A percentile compares a stretch with the other conserved stretches of the same genome.
phyloP scores from a whole-genome alignment of 2,797 vertebrate genomes.

The Taenioides sp. region DNA sequence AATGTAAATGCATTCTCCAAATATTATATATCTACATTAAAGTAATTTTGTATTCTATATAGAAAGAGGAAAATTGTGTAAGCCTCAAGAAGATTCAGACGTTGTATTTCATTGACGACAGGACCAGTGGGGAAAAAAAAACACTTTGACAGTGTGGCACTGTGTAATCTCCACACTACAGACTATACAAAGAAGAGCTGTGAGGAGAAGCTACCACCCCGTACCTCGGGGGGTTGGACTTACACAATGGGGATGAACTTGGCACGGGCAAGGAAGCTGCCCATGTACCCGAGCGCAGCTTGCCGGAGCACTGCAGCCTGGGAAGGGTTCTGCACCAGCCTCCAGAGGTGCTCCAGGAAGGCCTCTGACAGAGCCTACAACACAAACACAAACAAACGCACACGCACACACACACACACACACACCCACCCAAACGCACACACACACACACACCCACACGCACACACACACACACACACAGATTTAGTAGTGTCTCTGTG shows the following conservation, averaged over 20 bases:
- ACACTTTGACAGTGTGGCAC: too few species aligned
- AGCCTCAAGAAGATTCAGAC: too few species aligned
- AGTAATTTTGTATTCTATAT: too few species aligned
- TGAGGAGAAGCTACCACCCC: background rate
- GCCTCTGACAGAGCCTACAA: slow-evolving; percentile 88
- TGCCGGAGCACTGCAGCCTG: slow-evolving; percentile 89
- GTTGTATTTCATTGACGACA: too few species aligned
- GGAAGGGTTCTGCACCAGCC: slow-evolving; percentile 86
- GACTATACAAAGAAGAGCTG: too few species aligned
- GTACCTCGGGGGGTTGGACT: slow-evolving; percentile 58
- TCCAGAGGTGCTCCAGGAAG: slow-evolving; percentile 96
- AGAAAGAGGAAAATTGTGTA: too few species aligned
- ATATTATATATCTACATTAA: too few species aligned
- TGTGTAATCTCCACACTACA: too few species aligned
- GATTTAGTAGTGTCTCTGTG: background rate
- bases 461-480: background rate
- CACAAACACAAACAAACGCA: background rate
- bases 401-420: too few species aligned
- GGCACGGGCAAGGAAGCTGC: slow-evolving; percentile 93
- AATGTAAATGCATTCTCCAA: too few species aligned
- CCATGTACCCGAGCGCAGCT: slow-evolving; percentile 88
- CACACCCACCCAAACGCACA: too few species aligned
- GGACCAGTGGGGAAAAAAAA: too few species aligned
- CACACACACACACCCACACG: background rate
- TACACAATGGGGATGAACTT: slow-evolving; percentile 90